Evolutionary conservation across 2,797 vertebrate genomes (phyloP).

Genomic region (Labroides dimidiatus): DNA sequence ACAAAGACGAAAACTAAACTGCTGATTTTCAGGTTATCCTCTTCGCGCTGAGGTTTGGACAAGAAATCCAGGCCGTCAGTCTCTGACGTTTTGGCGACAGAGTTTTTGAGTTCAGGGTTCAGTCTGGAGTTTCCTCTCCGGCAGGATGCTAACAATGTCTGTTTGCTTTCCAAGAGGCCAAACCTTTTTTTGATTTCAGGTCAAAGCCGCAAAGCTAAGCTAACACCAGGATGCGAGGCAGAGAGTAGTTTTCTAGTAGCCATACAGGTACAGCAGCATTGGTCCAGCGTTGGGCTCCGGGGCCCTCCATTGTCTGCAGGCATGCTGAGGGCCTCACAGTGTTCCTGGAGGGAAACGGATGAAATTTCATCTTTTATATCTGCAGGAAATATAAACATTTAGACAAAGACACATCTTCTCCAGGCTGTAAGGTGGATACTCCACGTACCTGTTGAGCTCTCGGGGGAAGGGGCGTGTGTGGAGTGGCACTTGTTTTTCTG

Average conservation of each 20-base stretch:
- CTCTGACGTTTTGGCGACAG: background rate
- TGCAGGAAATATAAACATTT: too few relatives aligned
- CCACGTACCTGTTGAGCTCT: conserved; percentile 87
- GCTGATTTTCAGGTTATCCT: background rate
- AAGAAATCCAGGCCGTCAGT: conserved; percentile 13
- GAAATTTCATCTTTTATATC: background rate
- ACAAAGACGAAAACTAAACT: conserved; percentile 18
- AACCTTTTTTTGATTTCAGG: conserved; percentile 14
- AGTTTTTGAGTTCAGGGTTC: conserved; percentile 3
- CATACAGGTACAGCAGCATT: conserved; percentile 83
- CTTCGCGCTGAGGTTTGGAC: background rate
- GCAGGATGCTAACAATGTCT: conserved; percentile 1
- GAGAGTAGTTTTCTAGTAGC: conserved; percentile 65
- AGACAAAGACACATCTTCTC: too few relatives aligned
- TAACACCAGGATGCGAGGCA: conserved; percentile 44
- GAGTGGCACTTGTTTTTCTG: conserved; percentile 83
- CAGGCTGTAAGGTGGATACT: background rate
- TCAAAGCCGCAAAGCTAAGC: conserved; percentile 40
- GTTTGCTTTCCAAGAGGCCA: background rate
- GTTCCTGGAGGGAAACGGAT: conserved; percentile 82
- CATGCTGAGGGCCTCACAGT: conserved; percentile 69
- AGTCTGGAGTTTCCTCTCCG: conserved; percentile 5
- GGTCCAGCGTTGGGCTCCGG: conserved; percentile 83
- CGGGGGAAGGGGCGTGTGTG: conserved; percentile 69
- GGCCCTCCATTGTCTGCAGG: conserved; percentile 69